phyloP scores from a whole-genome alignment of 64 coral and sea anemone genomes.

The Montipora sp. region DNA sequence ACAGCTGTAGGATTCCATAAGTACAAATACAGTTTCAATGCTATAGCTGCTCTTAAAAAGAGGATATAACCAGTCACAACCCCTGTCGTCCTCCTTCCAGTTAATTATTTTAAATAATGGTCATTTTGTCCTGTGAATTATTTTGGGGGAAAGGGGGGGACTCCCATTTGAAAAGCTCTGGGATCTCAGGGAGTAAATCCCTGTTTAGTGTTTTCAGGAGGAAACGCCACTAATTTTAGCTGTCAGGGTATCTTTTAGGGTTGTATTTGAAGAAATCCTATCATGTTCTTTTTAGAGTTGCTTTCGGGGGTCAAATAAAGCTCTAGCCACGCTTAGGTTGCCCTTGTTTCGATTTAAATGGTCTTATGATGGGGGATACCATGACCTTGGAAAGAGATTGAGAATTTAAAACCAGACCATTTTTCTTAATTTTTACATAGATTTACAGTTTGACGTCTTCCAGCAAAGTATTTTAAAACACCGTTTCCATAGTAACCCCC shows the following conservation, averaged over 20 bases:
- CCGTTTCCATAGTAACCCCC: conserved; percentile 1
- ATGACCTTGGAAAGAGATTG: too few relatives aligned
- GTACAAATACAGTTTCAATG: not conserved
- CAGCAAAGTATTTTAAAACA: not conserved
- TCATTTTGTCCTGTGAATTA: not conserved
- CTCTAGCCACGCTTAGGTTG: too few relatives aligned
- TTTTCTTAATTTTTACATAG: too few relatives aligned
- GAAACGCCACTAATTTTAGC: too few relatives aligned
- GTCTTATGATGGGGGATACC: too few relatives aligned
- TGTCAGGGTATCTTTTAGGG: too few relatives aligned
- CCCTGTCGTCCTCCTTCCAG: not conserved
- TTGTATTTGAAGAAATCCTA: too few relatives aligned
- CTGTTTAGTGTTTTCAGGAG: too few relatives aligned
- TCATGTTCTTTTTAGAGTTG: too few relatives aligned
- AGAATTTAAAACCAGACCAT: too few relatives aligned
- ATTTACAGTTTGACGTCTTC: not conserved
- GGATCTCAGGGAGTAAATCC: not conserved
- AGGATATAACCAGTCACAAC: not conserved
- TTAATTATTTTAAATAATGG: not conserved
- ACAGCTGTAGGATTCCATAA: conserved; percentile 4
- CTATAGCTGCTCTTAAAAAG: not conserved
- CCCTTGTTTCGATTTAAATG: too few relatives aligned
- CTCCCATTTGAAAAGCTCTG: conserved; percentile 13
- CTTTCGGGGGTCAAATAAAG: too few relatives aligned
- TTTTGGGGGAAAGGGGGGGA: not conserved